Evolutionary conservation across 1,140 invertebrate genomes (phyloP).

Genomic region (Steinernema feltiae): DNA sequence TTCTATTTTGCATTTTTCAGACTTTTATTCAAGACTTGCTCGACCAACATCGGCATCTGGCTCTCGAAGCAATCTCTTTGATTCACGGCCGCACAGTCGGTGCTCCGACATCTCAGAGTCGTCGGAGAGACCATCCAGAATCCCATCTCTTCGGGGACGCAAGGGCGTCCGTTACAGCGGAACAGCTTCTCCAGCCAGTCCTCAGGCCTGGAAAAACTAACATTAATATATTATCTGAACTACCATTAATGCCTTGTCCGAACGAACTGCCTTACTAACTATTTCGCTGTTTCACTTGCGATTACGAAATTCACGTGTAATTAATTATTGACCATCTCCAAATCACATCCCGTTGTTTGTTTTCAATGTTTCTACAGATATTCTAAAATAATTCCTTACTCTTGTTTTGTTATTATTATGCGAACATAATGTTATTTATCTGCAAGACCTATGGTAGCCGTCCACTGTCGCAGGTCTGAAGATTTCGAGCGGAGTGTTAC

Average conservation of each 20-base stretch:
- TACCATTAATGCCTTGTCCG: not conserved
- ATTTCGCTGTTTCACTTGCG: not conserved
- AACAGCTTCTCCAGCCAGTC: not conserved
- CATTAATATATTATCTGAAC: too few species aligned
- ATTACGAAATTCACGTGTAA: not conserved
- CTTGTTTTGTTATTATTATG: not conserved
- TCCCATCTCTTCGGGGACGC: constrained; percentile 10
- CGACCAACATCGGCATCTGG: not conserved
- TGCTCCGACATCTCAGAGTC: constrained; percentile 26
- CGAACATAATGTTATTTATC: not conserved
- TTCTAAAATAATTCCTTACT: not conserved
- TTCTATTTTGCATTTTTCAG: constrained; percentile 14
- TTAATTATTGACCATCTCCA: not conserved
- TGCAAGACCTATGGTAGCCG: not conserved
- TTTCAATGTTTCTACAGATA: not conserved
- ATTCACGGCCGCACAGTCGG: constrained; percentile 21
- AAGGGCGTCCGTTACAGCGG: constrained; percentile 7
- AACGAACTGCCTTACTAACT: not conserved
- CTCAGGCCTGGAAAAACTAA: constrained; percentile 5
- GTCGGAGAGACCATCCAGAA: constrained; percentile 22
- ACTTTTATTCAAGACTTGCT: not conserved
- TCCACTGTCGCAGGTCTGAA: not conserved
- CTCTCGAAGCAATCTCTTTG: constrained; percentile 21
- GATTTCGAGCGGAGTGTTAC: not conserved
- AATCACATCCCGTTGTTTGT: not conserved